These are phyloP conservation scores for Linurgus olivaceus DNA, from an alignment of 2,797 vertebrate species.

Conservation along the genomic window DNA sequence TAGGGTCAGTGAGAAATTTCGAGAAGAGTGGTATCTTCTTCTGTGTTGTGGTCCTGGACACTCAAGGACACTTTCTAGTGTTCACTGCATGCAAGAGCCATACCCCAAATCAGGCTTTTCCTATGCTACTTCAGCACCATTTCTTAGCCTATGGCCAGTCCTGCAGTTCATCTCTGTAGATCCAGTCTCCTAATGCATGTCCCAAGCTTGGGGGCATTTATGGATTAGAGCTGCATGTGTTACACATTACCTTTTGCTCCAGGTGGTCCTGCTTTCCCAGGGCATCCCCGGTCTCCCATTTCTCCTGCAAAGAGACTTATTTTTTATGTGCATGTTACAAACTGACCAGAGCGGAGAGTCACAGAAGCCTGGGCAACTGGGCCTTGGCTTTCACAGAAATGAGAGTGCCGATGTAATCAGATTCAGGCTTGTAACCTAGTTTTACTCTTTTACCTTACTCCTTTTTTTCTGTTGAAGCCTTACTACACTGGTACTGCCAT, in stretches of 20 bases:
- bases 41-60: not conserved
- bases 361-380: not conserved
- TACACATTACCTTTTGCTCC: conserved; percentile 1
- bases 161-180: not conserved
- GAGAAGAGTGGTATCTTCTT: not conserved
- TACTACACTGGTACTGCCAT: not conserved
- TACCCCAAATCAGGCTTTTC: not conserved
- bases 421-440: not conserved
- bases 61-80: not conserved
- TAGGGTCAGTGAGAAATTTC: not conserved
- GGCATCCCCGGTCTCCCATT: not conserved
- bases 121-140: not conserved
- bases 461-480: not conserved
- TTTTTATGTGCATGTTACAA: not conserved
- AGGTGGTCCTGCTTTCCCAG: conserved; percentile 7
- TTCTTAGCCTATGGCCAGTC: not conserved
- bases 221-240: not conserved
- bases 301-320: not conserved
- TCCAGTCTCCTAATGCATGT: not conserved
- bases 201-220: not conserved
- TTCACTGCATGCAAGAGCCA: not conserved
- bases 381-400: not conserved
- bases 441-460: not conserved
- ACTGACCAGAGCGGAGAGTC: not conserved
- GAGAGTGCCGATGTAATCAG: not conserved